Base-by-base conservation (phyloP, 2,888 invertebrate genomes). In the Beris chalybata region DNA sequence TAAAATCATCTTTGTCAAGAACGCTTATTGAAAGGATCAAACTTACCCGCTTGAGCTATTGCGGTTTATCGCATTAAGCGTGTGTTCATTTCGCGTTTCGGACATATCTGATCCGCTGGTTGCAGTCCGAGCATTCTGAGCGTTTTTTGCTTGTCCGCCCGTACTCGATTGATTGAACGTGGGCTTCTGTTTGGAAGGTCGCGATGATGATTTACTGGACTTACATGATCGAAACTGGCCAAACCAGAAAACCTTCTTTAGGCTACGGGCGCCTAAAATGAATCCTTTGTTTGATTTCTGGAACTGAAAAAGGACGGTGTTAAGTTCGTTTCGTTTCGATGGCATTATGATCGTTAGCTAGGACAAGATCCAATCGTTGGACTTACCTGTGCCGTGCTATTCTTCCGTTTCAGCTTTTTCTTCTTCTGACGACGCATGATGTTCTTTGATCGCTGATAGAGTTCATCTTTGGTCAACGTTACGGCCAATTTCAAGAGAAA, bases 391-490 rank as follows among this genome's bases (percentile, higher is more conserved):
- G 82, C 82, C 69, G 79, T 81, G 70, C 84, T 85, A 66, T 85
- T 85, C 67, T 76, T 75, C 15, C 84, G 81, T 74, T 86, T 82
- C 61, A 87, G 77, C 70, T 86, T 82, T 75, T 89, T 89, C 77
- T 90, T 90, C 76, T 88, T 89, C 73, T 92, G 92, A 64, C 92
- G 86, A 68, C 91, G 86, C 93, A 95, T 94, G 70, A 94, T 94
- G 68, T 89, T 89, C 79, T 94, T 94, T 70, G 93, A 93, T 74
- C 93, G 87, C 76, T 93, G 91, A 76, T 93, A 95, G 70, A 95
- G 84, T 80, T 95, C 94, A 75, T 95, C 94, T 81, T 93, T 93
- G n/a, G 93, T 94, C 67, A 95, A 81, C 0, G 94, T 94, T 0
- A 94, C 88, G 3, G 94, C 92, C 70, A 95, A 81, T 80, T 94